Conservation (phyloP, 2,797 vertebrate genomes). For the Diceros bicornis region DNA sequence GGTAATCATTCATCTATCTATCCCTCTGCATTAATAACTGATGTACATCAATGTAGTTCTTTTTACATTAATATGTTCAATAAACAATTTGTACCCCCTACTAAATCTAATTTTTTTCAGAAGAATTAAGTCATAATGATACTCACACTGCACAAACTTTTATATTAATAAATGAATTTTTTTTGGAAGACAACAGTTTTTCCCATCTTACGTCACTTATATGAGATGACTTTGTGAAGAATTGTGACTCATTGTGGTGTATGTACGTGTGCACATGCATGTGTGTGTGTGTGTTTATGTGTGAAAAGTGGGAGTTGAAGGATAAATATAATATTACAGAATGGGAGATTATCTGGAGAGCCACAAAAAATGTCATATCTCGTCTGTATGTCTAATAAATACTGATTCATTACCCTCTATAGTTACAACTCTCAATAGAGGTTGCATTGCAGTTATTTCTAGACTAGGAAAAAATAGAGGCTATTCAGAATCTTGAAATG, state of each 20-base stretch:
- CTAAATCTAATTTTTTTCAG: background rate
- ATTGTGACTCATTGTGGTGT: background rate
- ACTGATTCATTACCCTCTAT: background rate
- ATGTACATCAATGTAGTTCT: background rate
- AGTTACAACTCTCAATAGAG: background rate
- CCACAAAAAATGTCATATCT: background rate
- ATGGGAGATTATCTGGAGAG: background rate
- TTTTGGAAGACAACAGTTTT: background rate
- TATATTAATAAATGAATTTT: background rate
- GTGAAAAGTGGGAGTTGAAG: background rate
- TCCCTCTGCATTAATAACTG: background rate
- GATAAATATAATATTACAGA: background rate
- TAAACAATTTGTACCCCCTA: background rate
- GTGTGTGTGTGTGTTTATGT: background rate
- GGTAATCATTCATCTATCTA: background rate
- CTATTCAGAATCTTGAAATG: background rate
- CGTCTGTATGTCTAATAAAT: background rate
- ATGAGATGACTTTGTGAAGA: background rate
- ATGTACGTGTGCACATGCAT: background rate
- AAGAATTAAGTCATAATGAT: background rate
- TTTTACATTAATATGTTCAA: background rate
- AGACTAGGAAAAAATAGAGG: background rate
- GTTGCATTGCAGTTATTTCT: background rate
- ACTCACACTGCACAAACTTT: background rate
- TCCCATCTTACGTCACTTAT: background rate